Evolutionary conservation across 1,140 invertebrate genomes (phyloP).

Genomic region (Drosophila ohnishii): DNA sequence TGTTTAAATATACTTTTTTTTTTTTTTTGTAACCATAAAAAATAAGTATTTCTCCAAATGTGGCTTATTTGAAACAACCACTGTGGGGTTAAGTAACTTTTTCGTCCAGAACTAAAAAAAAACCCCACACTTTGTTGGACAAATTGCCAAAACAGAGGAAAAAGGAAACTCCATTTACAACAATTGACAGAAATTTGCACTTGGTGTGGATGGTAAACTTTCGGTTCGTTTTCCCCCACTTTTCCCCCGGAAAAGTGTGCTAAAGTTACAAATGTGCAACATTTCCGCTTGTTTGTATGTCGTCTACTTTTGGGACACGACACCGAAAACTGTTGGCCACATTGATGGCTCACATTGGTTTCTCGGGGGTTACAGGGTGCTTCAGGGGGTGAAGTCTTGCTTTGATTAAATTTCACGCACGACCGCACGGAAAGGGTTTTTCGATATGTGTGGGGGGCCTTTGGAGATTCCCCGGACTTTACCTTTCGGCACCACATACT

Average conservation of each 20-base stretch:
- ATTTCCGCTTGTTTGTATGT: constrained; percentile 70
- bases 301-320: constrained; percentile 64
- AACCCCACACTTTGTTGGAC: constrained; percentile 17
- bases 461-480: constrained; percentile 24
- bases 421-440: constrained; percentile 59
- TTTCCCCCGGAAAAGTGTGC: constrained; percentile 26
- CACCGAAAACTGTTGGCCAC: constrained; percentile 76
- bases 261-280: constrained; percentile 79
- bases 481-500: constrained; percentile 15
- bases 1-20: not conserved
- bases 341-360: constrained; percentile 56
- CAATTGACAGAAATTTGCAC: constrained; percentile 78
- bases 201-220: constrained; percentile 63
- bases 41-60: not conserved
- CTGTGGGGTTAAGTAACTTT: constrained; percentile 8
- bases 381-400: constrained; percentile 43
- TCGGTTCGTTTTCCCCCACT: constrained; percentile 28
- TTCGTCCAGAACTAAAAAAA: not conserved
- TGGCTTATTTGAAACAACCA: not conserved
- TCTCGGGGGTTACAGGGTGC: constrained; percentile 11
- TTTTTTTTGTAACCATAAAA: not conserved
- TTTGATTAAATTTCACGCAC: constrained; percentile 80
- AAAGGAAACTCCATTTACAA: constrained; percentile 69
- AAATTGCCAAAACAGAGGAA: constrained; percentile 62
- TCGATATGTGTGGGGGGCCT: not conserved